Base-by-base conservation (phyloP, 2,113 vertebrate genomes). In the Gnathonemus longibarbis region DNA sequence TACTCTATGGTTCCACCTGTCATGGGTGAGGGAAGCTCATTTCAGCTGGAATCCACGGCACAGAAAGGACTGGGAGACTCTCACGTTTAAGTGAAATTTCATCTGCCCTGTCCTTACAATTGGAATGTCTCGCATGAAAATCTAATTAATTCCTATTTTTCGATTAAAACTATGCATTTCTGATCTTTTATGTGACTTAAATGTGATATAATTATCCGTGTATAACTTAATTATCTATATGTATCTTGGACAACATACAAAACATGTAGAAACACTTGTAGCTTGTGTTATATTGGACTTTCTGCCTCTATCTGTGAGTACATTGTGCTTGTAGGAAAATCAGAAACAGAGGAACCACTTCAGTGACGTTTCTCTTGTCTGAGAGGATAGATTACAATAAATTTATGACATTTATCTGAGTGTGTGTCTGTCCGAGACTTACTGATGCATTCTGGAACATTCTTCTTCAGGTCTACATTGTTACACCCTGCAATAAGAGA, bases 371-470 rank as follows among this genome's bases (percentile, higher is more conserved):
- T 74, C n/a, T 35, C 10, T 35, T 74, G 66, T 74, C 11, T 15
- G 66, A 74, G 24, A 35, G 66, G 10, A 74, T 74, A 74, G 66
- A 35, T 74, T 7, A 19, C 5, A 17, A 19, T 42, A 15, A 80
- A 27, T 8, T 80, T 19, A 42, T 19, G 74, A 80, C 17, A 42
- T 80, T 42, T 5, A 27, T 42, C 35, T 80, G 45, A 31, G 24
- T 46, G 24, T 49, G 15, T 49, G 53, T 88, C 13, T 58, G 56
- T 42, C 74, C 46, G 35, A 89, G 77, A 92, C 97, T 97, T 94
- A 98, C 97, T 97, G 0, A 93, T 96, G 95, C 98, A 99, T 89
- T 93, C 94, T n/a, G 96, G 95, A 90, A 98, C 90, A 10, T 95
- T 91, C 90, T 91, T 95, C 91, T 93, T 94, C 88, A 98, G 93